Conservation (phyloP, 2,113 vertebrate species). For the Varanus salvator region DNA sequence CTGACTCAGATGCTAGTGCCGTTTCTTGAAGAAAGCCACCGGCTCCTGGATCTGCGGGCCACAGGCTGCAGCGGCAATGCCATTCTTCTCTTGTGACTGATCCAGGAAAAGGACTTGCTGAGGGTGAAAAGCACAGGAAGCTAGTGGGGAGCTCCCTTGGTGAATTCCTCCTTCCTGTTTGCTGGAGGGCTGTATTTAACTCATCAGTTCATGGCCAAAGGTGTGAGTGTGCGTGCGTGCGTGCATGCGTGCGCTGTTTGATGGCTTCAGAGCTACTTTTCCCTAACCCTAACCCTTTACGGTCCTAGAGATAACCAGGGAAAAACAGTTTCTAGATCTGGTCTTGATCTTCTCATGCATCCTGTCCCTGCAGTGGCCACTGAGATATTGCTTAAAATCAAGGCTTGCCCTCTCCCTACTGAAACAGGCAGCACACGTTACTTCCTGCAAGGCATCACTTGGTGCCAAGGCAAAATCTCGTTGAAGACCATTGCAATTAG, state of each 20-base stretch:
- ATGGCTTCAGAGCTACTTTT: slow-evolving; percentile 11
- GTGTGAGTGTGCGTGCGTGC: slow-evolving; percentile 22
- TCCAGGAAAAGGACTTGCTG: slow-evolving; percentile 41
- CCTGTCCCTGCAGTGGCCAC: slow-evolving; percentile 11
- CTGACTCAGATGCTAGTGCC: slow-evolving; percentile 66
- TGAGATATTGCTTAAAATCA: slow-evolving; percentile 13
- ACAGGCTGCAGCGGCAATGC: slow-evolving; percentile 34
- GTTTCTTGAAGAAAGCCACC: slow-evolving; percentile 56
- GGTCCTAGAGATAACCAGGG: slow-evolving; percentile 24
- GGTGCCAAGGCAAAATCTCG: background rate
- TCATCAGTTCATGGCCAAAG: background rate
- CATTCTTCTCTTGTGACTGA: slow-evolving; percentile 40
- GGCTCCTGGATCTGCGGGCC: slow-evolving; percentile 46
- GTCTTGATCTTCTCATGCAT: slow-evolving; percentile 10
- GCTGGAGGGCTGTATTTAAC: background rate
- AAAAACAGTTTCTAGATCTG: background rate
- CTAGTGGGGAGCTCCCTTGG: slow-evolving; percentile 1
- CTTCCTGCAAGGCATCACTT: slow-evolving; percentile 1
- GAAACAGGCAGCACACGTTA: slow-evolving; percentile 37
- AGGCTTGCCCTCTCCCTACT: slow-evolving; percentile 40
- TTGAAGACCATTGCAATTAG: slow-evolving; percentile 38
- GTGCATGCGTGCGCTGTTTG: background rate
- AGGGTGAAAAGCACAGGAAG: slow-evolving; percentile 25
- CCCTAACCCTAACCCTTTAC: background rate
- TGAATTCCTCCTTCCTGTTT: background rate